Percentiles rank a stretch among this genome's conserved stretches.
phyloP scores from a whole-genome alignment of 53 echinoderm and acorn worm species.

The Hippasteria phrygiana region DNA sequence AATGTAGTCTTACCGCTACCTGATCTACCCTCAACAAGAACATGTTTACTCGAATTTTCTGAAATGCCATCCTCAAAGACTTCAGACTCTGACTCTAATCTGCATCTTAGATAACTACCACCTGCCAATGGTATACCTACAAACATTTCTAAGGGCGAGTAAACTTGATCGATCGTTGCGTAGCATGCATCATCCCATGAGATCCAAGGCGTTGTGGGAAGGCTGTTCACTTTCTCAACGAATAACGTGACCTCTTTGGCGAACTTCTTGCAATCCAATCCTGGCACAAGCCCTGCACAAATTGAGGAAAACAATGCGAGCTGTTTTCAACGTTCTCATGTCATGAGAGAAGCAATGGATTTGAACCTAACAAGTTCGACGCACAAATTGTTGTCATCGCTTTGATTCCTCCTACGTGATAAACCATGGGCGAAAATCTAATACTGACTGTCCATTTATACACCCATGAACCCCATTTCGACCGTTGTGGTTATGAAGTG shows the following conservation, averaged over 20 bases:
- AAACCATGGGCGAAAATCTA: too few species aligned
- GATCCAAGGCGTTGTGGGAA: background rate
- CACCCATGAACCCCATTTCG: too few species aligned
- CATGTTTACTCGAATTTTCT: background rate
- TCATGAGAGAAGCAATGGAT: too few species aligned
- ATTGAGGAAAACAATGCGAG: background rate
- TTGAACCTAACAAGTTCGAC: too few species aligned
- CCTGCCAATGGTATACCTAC: background rate
- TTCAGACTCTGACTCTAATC: background rate
- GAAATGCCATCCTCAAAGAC: constrained; percentile 2
- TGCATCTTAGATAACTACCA: background rate
- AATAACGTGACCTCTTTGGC: background rate
- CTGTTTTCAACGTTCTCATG: too few species aligned
- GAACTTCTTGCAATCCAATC: background rate
- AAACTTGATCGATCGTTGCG: background rate
- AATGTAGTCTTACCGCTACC: constrained; percentile 42
- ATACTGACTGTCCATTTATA: too few species aligned
- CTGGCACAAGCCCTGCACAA: background rate
- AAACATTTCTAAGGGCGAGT: background rate
- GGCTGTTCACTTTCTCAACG: background rate
- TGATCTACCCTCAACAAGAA: background rate
- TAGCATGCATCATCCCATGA: background rate
- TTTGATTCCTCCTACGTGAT: too few species aligned
- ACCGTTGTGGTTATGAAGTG: too few species aligned
- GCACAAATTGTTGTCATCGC: too few species aligned